Evolutionary conservation across 2,888 invertebrate genomes (phyloP).

Genomic region (Paralinhomoeus sp.): DNA sequence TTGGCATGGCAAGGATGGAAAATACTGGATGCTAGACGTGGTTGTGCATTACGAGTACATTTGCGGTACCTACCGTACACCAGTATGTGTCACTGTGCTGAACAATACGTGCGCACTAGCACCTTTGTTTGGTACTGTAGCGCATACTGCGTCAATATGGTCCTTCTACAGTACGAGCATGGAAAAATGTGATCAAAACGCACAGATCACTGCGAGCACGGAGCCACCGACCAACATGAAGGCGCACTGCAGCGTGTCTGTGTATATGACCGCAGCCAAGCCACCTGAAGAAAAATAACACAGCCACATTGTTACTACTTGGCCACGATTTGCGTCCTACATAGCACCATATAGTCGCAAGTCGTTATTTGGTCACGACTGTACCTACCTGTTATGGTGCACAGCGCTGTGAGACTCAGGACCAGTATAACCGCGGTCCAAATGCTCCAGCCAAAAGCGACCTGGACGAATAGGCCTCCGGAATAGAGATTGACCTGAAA

Average conservation of each 20-base stretch:
- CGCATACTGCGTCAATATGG: no score
- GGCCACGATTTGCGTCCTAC: background rate
- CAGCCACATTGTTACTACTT: no score
- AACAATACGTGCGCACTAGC: no score
- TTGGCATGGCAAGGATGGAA: no score
- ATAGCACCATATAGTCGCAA: background rate
- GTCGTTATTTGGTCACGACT: no score
- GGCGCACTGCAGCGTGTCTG: conserved; percentile 30
- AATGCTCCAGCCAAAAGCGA: conserved; percentile 29
- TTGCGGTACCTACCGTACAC: no score
- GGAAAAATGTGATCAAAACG: no score
- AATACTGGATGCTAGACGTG: no score
- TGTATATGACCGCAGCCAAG: conserved; percentile 25
- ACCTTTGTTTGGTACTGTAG: no score
- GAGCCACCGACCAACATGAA: conserved; percentile 30
- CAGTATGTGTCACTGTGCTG: no score
- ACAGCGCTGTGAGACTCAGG: conserved; percentile 26
- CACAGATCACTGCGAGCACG: conserved; percentile 26
- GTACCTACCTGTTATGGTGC: conserved; percentile 28
- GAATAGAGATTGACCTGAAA: conserved; percentile 33
- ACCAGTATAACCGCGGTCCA: conserved; percentile 25
- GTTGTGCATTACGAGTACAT: no score
- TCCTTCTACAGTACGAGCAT: no score
- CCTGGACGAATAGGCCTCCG: conserved; percentile 31
- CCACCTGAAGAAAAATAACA: conserved; percentile 22